A percentile compares a stretch with the other conserved stretches of the same genome.
Evolutionary conservation across 2,888 invertebrate genomes (phyloP).

Genomic region (Stegophylla sp.): DNA sequence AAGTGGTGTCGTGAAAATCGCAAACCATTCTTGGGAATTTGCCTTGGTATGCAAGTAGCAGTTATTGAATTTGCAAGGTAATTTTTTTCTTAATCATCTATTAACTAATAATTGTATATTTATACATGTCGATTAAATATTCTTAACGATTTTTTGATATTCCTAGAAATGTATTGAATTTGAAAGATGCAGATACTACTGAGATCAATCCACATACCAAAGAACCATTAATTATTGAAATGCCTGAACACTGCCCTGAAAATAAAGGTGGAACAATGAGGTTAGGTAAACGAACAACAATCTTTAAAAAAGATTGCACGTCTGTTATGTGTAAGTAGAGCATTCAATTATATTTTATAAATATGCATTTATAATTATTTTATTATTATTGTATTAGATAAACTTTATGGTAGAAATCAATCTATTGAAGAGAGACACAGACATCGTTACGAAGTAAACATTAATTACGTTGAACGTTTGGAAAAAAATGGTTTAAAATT

Average conservation of each 20-base stretch:
- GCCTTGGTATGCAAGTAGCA: conserved; percentile 95
- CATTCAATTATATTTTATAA: neutral
- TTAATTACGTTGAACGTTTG: conserved; percentile 78
- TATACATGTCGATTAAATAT: neutral
- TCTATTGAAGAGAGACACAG: conserved; percentile 92
- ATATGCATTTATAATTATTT: neutral
- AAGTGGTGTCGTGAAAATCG: conserved; percentile 90
- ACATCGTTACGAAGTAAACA: conserved; percentile 97
- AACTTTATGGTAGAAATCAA: conserved; percentile 79
- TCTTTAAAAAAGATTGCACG: conserved; percentile 71
- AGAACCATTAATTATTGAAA: conserved; percentile 87
- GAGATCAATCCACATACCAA: conserved; percentile 79
- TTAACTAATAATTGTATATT: neutral
- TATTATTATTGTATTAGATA: conserved; percentile 67
- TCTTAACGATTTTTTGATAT: neutral
- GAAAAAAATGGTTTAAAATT: conserved; percentile 86
- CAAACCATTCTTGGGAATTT: conserved; percentile 93
- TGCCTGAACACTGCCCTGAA: conserved; percentile 97
- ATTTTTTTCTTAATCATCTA: neutral
- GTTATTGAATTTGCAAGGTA: conserved; percentile 87
- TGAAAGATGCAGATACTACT: conserved; percentile 67
- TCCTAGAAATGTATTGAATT: conserved; percentile 62
- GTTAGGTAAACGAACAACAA: conserved; percentile 88
- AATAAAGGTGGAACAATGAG: conserved; percentile 98
- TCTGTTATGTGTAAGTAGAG: conserved; percentile 71